Percentiles rank a stretch among this genome's conserved stretches.
Conservation (phyloP, 30 jellyfish, hydroid and myxozoan genomes). For the Aurelia sp. region DNA sequence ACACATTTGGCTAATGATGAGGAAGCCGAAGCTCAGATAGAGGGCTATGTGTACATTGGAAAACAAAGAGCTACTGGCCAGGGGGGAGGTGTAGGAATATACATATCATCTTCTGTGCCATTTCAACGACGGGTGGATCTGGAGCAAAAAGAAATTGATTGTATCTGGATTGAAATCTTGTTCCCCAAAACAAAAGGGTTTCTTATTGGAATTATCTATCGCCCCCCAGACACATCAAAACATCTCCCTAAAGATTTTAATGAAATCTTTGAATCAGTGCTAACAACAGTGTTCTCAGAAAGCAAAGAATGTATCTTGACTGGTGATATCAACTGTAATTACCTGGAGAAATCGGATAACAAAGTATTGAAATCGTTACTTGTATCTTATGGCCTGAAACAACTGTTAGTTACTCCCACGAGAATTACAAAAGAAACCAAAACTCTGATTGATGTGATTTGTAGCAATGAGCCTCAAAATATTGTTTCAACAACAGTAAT, state of each 20-base stretch:
- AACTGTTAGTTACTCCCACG: conserved; percentile 42
- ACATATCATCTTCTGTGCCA: conserved; percentile 41
- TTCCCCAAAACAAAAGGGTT: neutral
- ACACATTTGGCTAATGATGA: conserved; percentile 27
- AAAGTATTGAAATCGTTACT: conserved; percentile 3
- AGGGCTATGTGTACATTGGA: conserved; percentile 37
- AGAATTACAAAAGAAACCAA: conserved; percentile 53
- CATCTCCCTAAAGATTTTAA: no score
- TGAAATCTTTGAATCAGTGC: no score
- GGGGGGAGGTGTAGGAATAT: conserved; percentile 67
- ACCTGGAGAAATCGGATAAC: conserved; percentile 15
- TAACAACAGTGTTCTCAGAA: no score
- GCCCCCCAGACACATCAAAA: no score
- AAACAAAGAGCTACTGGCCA: conserved; percentile 44
- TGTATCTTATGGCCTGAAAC: conserved; percentile 23
- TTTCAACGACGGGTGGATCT: conserved; percentile 52
- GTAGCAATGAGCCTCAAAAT: no score
- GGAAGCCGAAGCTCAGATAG: conserved; percentile 44
- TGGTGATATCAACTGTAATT: conserved; percentile 8
- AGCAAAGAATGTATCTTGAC: no score
- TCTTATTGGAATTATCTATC: no score
- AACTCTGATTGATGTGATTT: conserved; percentile 36
- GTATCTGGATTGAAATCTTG: conserved; percentile 55
- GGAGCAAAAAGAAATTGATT: conserved; percentile 46
- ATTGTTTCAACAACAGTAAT: no score